A percentile compares a stretch with the other conserved stretches of the same genome.
Evolutionary conservation across 30 jellyfish, hydroid and myxozoan genomes (phyloP).

Genomic region (Hydra vulgaris): DNA sequence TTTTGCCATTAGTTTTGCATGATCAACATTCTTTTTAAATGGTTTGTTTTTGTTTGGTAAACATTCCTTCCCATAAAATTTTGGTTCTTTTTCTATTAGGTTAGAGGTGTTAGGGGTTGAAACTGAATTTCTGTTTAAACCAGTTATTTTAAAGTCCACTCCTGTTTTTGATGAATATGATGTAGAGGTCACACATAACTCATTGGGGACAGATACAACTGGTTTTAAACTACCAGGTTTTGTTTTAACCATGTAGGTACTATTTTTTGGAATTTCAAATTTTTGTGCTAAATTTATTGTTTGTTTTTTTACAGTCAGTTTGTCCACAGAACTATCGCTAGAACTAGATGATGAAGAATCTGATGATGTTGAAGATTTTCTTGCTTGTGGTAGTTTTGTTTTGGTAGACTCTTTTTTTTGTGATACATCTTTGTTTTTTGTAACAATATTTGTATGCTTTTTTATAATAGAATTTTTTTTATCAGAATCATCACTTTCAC

Average conservation of each 20-base stretch:
- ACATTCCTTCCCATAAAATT: background rate
- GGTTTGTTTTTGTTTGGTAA: background rate
- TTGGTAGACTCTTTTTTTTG: no score
- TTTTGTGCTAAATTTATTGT: background rate
- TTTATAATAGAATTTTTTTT: no score
- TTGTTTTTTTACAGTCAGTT: background rate
- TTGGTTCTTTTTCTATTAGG: background rate
- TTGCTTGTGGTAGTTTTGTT: no score
- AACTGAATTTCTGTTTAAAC: background rate
- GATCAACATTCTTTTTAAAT: background rate
- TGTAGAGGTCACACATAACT: background rate
- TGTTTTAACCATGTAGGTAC: background rate
- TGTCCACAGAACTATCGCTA: background rate
- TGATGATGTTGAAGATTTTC: background rate
- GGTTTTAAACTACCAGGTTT: background rate
- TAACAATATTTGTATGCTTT: no score
- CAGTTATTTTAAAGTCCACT: background rate
- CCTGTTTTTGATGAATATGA: background rate
- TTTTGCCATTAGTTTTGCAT: background rate
- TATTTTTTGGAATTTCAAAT: background rate
- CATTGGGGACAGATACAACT: background rate
- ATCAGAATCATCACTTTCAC: no score
- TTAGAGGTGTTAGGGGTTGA: background rate
- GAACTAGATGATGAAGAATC: background rate
- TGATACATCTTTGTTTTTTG: no score